Conservation (phyloP, 2,888 invertebrate genomes). For the Cantharis rustica region DNA sequence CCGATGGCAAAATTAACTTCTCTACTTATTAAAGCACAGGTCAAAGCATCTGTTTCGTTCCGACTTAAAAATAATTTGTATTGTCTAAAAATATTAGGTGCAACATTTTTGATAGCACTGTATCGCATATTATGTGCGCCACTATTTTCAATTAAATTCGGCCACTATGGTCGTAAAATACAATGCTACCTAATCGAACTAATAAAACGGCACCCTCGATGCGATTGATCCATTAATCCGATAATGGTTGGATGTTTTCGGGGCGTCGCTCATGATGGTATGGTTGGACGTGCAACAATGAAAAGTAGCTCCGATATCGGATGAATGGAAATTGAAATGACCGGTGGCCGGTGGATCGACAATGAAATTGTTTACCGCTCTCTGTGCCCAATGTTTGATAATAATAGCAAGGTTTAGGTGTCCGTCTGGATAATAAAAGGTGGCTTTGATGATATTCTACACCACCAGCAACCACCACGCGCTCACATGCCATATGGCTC, state of each 20-base stretch:
- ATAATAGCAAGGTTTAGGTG: conserved; percentile 12
- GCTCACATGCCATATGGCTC: conserved; percentile 23
- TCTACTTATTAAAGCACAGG: conserved; percentile 14
- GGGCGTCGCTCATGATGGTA: conserved; percentile 28
- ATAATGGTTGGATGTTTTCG: conserved; percentile 38
- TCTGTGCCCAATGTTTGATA: conserved; percentile 8
- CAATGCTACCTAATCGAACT: conserved; percentile 12
- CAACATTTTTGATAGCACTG: background rate
- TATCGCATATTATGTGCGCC: background rate
- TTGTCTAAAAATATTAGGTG: background rate
- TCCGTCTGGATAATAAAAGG: conserved; percentile 18
- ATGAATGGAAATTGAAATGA: conserved; percentile 19
- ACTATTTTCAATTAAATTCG: background rate
- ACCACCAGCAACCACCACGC: conserved; percentile 16
- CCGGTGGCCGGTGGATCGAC: conserved; percentile 22
- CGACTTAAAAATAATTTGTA: conserved; percentile 15
- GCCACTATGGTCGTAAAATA: background rate
- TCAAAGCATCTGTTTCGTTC: conserved; percentile 15
- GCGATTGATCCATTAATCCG: conserved; percentile 41
- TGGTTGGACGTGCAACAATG: conserved; percentile 20
- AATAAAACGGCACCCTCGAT: conserved; percentile 20
- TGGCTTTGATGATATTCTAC: conserved; percentile 27
- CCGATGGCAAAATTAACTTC: conserved; percentile 22
- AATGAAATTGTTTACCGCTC: conserved; percentile 7
- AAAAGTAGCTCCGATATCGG: conserved; percentile 1